These are phyloP conservation scores for Nemoura dubitans DNA, from an alignment of 2,888 invertebrate species.

Conservation along the genomic window DNA sequence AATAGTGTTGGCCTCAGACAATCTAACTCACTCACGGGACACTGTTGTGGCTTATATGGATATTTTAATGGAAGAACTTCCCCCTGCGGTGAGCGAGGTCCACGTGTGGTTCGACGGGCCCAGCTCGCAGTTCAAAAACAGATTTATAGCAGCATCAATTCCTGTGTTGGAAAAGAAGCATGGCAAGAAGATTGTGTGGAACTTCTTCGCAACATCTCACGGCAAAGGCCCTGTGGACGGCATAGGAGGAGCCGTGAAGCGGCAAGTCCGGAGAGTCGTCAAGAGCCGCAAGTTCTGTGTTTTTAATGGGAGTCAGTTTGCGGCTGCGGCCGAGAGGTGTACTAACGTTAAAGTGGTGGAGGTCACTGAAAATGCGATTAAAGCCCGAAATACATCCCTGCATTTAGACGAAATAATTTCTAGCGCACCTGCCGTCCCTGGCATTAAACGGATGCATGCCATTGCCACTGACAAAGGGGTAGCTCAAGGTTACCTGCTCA, in stretches of 20 bases:
- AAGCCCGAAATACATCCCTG: too few relatives aligned
- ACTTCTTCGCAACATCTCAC: conserved; percentile 40
- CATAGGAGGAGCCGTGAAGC: background rate
- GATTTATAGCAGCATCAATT: conserved; percentile 28
- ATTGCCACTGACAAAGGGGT: too few relatives aligned
- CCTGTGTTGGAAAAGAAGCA: background rate
- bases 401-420: too few relatives aligned
- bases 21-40: conserved; percentile 34
- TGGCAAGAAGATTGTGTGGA: conserved; percentile 18
- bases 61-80: conserved; percentile 32
- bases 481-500: too few relatives aligned
- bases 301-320: background rate
- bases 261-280: background rate
- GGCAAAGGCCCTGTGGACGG: conserved; percentile 26
- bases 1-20: conserved; percentile 26
- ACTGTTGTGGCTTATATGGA: conserved; percentile 33
- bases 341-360: background rate
- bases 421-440: too few relatives aligned
- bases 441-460: too few relatives aligned
- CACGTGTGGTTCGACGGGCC: conserved; percentile 38
- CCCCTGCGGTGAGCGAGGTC: conserved; percentile 28
- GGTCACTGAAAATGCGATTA: background rate
- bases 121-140: conserved; percentile 41
- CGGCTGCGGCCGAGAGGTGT: background rate
- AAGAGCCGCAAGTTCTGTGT: background rate